A percentile compares a stretch with the other conserved stretches of the same genome.
These are phyloP conservation scores for Bombylius major DNA, from an alignment of 2,888 invertebrate species.

Conservation along the genomic window DNA sequence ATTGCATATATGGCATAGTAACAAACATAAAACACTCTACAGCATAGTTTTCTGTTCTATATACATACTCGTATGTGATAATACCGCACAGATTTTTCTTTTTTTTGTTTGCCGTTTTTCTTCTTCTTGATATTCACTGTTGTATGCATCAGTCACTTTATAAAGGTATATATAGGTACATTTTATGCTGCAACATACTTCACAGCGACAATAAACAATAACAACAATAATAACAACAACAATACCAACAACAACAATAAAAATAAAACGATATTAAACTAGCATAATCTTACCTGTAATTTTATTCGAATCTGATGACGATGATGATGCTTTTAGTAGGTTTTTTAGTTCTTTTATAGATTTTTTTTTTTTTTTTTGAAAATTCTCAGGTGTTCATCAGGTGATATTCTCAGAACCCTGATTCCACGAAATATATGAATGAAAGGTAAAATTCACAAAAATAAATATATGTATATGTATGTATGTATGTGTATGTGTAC, in stretches of 20 bases:
- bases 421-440: constrained; percentile 7
- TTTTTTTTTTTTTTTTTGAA: not conserved
- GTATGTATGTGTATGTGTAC: too few species aligned
- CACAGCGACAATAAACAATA: not conserved
- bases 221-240: too few species aligned
- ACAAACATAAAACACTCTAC: too few species aligned
- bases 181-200: not conserved
- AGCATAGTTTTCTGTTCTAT: too few species aligned
- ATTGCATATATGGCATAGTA: too few species aligned
- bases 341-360: not conserved
- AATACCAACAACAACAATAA: not conserved
- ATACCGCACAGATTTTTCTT: not conserved
- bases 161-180: not conserved
- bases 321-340: too few species aligned
- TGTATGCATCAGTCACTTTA: not conserved
- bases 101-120: too few species aligned
- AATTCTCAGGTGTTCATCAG: not conserved
- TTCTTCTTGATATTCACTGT: not conserved
- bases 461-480: too few species aligned
- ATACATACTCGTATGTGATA: not conserved
- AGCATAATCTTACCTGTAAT: not conserved
- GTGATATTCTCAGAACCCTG: not conserved
- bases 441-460: not conserved
- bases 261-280: not conserved
- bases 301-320: not conserved